Conservation (phyloP, 2,797 vertebrate species). For the Danio kyathit region DNA sequence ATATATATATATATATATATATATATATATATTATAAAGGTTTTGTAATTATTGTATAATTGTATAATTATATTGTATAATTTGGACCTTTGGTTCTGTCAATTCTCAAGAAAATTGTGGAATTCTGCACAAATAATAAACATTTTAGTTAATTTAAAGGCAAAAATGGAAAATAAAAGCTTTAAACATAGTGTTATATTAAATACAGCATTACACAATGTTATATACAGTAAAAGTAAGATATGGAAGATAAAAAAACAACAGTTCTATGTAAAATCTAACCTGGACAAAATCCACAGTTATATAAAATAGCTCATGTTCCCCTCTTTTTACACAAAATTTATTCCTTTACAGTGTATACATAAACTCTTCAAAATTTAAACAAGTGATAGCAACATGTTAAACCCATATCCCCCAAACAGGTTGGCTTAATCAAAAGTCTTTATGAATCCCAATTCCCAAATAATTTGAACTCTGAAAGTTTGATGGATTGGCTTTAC, state of each 20-base stretch:
- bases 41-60: too few species aligned
- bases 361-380: conserved; percentile 95
- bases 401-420: conserved; percentile 83
- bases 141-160: not conserved
- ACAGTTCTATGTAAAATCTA: not conserved
- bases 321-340: conserved; percentile 95
- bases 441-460: conserved; percentile 71
- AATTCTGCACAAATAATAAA: too few species aligned
- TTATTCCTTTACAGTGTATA: conserved; percentile 97
- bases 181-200: conserved; percentile 9
- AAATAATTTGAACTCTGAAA: conserved; percentile 43
- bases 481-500: conserved; percentile 66
- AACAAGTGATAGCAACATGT: conserved; percentile 87
- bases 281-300: conserved; percentile 4
- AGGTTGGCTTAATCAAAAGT: conserved; percentile 34
- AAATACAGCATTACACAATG: not conserved
- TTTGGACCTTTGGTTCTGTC: not conserved
- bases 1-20: not conserved
- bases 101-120: too few species aligned
- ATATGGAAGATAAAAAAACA: not conserved
- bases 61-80: too few species aligned
- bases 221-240: not conserved
- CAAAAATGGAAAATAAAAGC: not conserved
- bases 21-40: too few species aligned
- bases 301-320: conserved; percentile 80